These are phyloP conservation scores for Oxystoma pomonae DNA, from an alignment of 2,888 invertebrate species.

Conservation along the genomic window DNA sequence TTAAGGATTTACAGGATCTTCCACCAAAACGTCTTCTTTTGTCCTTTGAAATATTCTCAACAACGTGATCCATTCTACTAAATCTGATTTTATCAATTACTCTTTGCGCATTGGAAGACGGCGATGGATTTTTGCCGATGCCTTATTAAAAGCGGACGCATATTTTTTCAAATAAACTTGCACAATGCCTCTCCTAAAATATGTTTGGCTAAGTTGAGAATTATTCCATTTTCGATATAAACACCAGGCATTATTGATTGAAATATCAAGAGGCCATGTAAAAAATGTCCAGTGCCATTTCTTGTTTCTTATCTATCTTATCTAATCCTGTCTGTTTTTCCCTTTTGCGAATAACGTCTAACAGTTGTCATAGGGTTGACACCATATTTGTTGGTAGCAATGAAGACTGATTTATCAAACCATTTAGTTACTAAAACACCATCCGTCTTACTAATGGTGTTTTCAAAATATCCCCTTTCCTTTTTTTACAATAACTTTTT, in stretches of 20 bases:
- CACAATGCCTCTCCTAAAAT: conserved; percentile 18
- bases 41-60: neutral
- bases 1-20: neutral
- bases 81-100: neutral
- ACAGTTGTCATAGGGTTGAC: too few species aligned
- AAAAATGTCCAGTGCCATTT: conserved; percentile 24
- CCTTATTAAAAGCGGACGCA: neutral
- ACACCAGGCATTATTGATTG: conserved; percentile 24
- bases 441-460: too few species aligned
- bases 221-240: conserved; percentile 11
- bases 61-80: neutral
- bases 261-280: conserved; percentile 21
- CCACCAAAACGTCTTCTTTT: neutral
- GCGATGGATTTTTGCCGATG: neutral
- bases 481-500: too few species aligned
- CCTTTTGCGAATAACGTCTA: too few species aligned
- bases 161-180: conserved; percentile 9
- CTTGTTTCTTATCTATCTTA: conserved; percentile 11
- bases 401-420: too few species aligned
- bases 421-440: too few species aligned
- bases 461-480: too few species aligned
- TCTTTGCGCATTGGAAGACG: neutral
- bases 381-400: too few species aligned
- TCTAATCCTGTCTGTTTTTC: too few species aligned
- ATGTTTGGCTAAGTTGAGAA: conserved; percentile 14